Evolutionary conservation across 1,140 invertebrate species (phyloP).

Genomic region (Sitobion miscanthi): DNA sequence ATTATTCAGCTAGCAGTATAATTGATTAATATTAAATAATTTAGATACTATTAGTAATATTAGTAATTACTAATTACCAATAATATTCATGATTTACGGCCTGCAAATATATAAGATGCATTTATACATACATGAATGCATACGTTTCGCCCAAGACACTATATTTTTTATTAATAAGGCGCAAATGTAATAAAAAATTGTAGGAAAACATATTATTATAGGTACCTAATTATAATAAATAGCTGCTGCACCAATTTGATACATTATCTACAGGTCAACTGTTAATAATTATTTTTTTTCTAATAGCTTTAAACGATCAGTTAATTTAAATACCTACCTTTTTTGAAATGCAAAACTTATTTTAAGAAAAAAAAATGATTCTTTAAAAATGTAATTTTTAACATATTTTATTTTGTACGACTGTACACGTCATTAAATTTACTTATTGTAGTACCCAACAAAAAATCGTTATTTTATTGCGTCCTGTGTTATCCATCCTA

Average conservation of each 20-base stretch:
- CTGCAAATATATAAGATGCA: not conserved
- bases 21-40: not conserved
- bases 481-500: not conserved
- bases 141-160: not conserved
- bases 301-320: no score
- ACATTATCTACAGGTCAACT: not conserved
- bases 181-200: not conserved
- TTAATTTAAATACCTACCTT: not conserved
- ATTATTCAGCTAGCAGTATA: not conserved
- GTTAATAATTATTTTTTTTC: not conserved
- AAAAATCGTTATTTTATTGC: not conserved
- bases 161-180: not conserved
- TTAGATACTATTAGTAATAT: not conserved
- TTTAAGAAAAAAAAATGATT: not conserved
- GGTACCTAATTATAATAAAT: not conserved
- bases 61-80: not conserved
- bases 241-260: not conserved
- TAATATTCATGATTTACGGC: not conserved
- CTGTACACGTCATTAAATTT: no score
- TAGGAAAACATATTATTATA: no score
- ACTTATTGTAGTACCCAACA: no score
- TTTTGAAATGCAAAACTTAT: not conserved
- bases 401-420: not conserved
- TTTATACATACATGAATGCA: not conserved
- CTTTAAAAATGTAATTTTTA: not conserved